Evolutionary conservation across 2,113 vertebrate genomes (phyloP).

Genomic region (Chaenogobius annularis): DNA sequence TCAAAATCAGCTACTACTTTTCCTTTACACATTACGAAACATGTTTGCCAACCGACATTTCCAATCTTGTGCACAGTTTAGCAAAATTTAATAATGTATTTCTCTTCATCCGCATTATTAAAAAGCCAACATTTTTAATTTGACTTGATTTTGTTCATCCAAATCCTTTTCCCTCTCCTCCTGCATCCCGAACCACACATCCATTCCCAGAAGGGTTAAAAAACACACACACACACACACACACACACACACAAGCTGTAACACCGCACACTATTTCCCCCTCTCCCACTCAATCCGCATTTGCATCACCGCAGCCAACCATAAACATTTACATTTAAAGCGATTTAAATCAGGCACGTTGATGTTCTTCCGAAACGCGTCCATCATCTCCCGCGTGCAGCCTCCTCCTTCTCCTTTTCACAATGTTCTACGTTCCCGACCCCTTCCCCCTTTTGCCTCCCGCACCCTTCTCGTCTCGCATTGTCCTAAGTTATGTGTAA

Average conservation of each 20-base stretch:
- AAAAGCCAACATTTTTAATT: too few relatives aligned
- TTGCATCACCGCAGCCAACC: conserved; percentile 70
- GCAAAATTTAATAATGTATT: too few relatives aligned
- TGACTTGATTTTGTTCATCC: too few relatives aligned
- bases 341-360: conserved; percentile 78
- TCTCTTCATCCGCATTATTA: too few relatives aligned
- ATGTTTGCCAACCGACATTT: too few relatives aligned
- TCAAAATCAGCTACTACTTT: too few relatives aligned
- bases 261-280: conserved; percentile 60
- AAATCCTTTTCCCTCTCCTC: conserved; percentile 6
- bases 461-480: conserved; percentile 33
- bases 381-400: conserved; percentile 57
- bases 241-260: conserved; percentile 54
- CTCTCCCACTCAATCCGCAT: conserved; percentile 66
- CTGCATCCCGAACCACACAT: too few relatives aligned
- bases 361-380: conserved; percentile 70
- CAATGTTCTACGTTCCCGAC: conserved; percentile 9
- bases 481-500: conserved; percentile 76
- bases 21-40: too few relatives aligned
- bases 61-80: too few relatives aligned
- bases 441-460: conserved; percentile 10
- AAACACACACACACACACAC: conserved; percentile 11
- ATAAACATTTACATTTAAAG: conserved; percentile 84
- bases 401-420: conserved; percentile 27
- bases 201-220: conserved; percentile 29